Evolutionary conservation across 2,113 vertebrate species (phyloP).

Genomic region (Ivindomyrus marchei): DNA sequence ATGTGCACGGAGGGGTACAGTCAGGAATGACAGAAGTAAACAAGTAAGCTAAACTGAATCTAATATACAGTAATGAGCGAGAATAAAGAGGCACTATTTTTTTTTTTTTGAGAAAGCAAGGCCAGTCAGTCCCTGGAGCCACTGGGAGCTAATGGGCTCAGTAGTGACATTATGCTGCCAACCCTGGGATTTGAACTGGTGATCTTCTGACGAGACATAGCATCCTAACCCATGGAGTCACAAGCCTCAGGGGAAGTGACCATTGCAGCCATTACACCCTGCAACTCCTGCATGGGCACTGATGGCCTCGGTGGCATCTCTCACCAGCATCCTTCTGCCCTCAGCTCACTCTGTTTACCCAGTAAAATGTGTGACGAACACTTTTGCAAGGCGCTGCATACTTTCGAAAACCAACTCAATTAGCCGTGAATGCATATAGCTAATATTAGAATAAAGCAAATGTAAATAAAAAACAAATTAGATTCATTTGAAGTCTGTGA

Average conservation of each 20-base stretch:
- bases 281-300: background rate
- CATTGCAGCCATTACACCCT: background rate
- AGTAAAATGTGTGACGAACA: background rate
- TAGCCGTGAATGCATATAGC: background rate
- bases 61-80: background rate
- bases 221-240: background rate
- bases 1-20: background rate
- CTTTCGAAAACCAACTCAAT: background rate
- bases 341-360: background rate
- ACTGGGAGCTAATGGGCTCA: background rate
- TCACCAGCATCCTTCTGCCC: background rate
- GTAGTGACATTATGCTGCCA: background rate
- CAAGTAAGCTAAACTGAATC: background rate
- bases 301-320: background rate
- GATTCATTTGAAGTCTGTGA: background rate
- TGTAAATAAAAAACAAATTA: background rate
- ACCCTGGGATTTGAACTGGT: background rate
- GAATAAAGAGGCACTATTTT: background rate
- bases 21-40: background rate
- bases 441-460: constrained; percentile 4
- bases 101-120: background rate
- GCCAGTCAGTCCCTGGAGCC: background rate
- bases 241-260: background rate
- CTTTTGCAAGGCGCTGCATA: background rate
- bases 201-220: background rate